Evolutionary conservation across 1,140 invertebrate genomes (phyloP), one percentile per base, ranked within the genome.

Genomic region (Littorina saxatilis): DNA sequence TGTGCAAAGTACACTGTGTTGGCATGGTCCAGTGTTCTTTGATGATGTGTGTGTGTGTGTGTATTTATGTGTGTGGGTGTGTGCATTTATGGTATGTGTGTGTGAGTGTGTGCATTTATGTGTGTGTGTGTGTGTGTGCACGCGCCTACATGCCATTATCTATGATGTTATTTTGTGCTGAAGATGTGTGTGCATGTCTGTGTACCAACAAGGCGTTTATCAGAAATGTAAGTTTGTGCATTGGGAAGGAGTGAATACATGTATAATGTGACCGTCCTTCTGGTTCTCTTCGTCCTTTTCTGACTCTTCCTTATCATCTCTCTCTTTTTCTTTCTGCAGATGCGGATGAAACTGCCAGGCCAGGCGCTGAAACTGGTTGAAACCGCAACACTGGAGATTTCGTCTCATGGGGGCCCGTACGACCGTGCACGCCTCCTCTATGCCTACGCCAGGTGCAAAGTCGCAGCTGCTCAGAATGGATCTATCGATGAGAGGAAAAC

Each of bases 341-440:
- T 97, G 27, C 92, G 95, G 73, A 94, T 96, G 92, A 95, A 95
- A 27, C 94, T 96, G 90, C 94, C 96, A 0, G 94, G 94, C 81
- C 96, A 96, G 91, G 96, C 96, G 0, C 91, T 96, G 32, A 92
- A 93, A 63, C 91, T 96, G 2, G 93, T 96, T 0, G 94, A 96
- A 79, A 94, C 94, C 84, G 94, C 95, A 43, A 94, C 97, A 85
- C 93, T 95, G 0, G 93, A 94, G 61, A 94, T 97, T 61, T 94
- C 97, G 85, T 95, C 96, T 23, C 95, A 97, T 87, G 96, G 96
- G 0, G 95, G 95, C n/a, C 92, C 94, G n/a, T 96, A 95, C 85
- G 96, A 97, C 89, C 94, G 95, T 83, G 96, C 95, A 2, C 94
- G 95, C 91, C 95, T 79, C 82, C 91, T 92, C 88, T 93, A 92